Evolutionary conservation across 2,797 vertebrate species (phyloP).

Genomic region (Aplochiton taeniatus): DNA sequence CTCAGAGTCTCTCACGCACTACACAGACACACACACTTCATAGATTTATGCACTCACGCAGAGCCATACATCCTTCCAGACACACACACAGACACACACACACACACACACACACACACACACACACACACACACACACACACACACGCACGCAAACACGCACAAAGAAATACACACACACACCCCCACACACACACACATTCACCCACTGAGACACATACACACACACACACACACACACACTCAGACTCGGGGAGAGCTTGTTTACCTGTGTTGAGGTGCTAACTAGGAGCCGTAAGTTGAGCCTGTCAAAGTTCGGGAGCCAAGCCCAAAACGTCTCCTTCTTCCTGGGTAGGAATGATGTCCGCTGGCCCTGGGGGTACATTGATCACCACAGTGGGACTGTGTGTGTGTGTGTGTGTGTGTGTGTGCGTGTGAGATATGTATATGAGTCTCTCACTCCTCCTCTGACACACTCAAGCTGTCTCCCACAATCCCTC

Average conservation of each 20-base stretch:
- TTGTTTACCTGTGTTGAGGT: constrained; percentile 22
- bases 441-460: constrained; percentile 51
- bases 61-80: constrained; percentile 30
- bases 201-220: constrained; percentile 35
- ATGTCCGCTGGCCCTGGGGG: constrained; percentile 48
- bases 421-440: constrained; percentile 5
- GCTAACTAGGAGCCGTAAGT: constrained; percentile 38
- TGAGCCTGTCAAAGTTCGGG: constrained; percentile 30
- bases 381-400: constrained; percentile 45
- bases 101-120: constrained; percentile 36
- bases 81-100: constrained; percentile 48
- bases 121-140: constrained; percentile 14
- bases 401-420: neutral
- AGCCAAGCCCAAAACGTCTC: constrained; percentile 38
- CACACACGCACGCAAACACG: constrained; percentile 20
- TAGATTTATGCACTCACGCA: constrained; percentile 10
- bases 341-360: constrained; percentile 39
- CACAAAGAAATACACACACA: constrained; percentile 35
- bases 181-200: constrained; percentile 26
- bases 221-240: constrained; percentile 30
- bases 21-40: constrained; percentile 38
- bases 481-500: neutral
- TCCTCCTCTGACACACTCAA: constrained; percentile 15
- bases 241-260: neutral
- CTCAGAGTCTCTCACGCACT: neutral